phyloP scores from a whole-genome alignment of 2,888 invertebrate species.

The Escarpia spicata region DNA sequence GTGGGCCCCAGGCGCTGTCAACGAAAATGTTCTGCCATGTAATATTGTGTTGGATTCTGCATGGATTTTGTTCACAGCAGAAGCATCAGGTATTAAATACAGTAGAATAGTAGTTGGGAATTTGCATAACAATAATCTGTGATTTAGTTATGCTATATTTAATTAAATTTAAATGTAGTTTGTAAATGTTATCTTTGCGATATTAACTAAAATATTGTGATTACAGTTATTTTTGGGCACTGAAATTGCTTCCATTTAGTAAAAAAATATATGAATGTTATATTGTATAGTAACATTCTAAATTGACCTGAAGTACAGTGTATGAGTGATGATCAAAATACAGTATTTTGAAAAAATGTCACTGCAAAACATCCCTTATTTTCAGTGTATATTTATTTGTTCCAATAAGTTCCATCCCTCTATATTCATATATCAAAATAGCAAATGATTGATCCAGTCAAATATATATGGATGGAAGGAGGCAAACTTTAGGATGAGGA shows the following conservation, averaged over 20 bases:
- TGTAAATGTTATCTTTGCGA: not conserved
- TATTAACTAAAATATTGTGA: not conserved
- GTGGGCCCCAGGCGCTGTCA: constrained; percentile 37
- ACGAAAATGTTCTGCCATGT: not conserved
- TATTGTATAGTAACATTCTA: not conserved
- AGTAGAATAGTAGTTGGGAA: not conserved
- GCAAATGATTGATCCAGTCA: not conserved
- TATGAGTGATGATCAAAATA: not conserved
- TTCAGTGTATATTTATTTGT: not conserved
- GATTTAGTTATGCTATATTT: no score
- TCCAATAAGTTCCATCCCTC: not conserved
- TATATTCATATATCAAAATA: not conserved
- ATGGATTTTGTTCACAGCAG: not conserved
- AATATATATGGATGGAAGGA: no score
- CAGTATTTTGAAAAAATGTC: not conserved
- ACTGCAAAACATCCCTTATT: not conserved
- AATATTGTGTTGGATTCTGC: not conserved
- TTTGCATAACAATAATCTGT: no score
- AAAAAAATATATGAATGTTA: not conserved
- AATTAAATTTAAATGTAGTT: no score
- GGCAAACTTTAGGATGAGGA: no score
- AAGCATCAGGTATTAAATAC: not conserved
- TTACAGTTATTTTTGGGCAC: not conserved
- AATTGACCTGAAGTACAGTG: not conserved
- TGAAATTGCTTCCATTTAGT: not conserved